Base-by-base conservation (phyloP, 1,140 invertebrate species). In the Penaeus vannamei region DNA sequence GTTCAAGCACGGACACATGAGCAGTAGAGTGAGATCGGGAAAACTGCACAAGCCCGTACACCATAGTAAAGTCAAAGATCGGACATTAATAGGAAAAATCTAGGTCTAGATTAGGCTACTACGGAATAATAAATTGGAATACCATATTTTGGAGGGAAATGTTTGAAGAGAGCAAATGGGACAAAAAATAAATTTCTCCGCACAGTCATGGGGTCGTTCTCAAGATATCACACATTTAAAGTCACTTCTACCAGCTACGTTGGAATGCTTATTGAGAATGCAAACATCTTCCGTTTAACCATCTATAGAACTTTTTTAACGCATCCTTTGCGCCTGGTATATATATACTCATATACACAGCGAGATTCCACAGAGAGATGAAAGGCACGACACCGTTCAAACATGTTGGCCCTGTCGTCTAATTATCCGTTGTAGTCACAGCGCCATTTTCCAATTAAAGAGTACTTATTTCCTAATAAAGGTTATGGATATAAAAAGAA, bases 241-340 rank as follows among this genome's bases (percentile, higher is more conserved):
- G 84, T 85, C 84, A 85, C 88, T 80, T 90, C 88, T 90, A 90
- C 62, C 88, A 86, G 76, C 88, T 90, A 90, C 76, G 88, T 85
- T 90, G 88, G 88, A 90, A 90, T 90, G 88, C 84, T 90, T 86
- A 90, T 90, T 90, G 88, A 90, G 88, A 90, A 90, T 90, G 88
- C 88, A 90, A 86, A 90, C 88, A 90, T 86, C 84, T 90, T 89
- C 69, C 87, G 59, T 86, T 86, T 82, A 82, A 82, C 88, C 84
- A 81, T 86, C 84, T 86, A 85, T 62, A 85, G 84, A 89, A 84
- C 87, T 89, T 89, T 83, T 83, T 83, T 81, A 84, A 84, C 81
- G 72, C 87, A 84, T 64, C 79, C 82, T 89, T 84, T 80, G 81
- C 82, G 87, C 87, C 69, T 83, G 53, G 22, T 84, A 83, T 88